Evolutionary conservation across 1,140 invertebrate species (phyloP).

Genomic region (Heliconius melpomene): DNA sequence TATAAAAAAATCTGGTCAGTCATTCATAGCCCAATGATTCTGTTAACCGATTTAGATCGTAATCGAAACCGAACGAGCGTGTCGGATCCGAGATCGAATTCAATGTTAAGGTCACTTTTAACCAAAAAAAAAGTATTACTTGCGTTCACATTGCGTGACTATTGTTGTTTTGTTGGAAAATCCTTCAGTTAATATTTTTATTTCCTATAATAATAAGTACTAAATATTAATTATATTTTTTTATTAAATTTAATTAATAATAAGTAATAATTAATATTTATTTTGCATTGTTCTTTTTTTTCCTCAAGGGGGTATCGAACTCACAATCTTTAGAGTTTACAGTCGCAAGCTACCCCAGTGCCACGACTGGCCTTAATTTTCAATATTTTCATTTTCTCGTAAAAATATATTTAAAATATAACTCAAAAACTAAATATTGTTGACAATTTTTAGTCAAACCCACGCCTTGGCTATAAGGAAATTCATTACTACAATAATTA

Average conservation of each 20-base stretch:
- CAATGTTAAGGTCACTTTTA: conserved; percentile 31
- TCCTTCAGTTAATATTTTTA: conserved; percentile 19
- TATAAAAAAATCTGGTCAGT: not conserved
- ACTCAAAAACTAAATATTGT: not conserved
- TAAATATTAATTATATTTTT: not conserved
- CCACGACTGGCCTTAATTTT: no score
- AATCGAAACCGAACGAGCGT: conserved; percentile 29
- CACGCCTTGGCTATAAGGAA: conserved; percentile 12
- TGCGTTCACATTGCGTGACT: conserved; percentile 18
- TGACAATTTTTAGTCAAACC: not conserved
- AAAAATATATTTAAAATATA: not conserved
- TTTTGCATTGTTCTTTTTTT: not conserved
- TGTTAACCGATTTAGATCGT: conserved; percentile 23
- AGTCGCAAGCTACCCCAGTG: no score
- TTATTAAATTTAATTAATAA: no score
- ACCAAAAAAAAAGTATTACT: conserved; percentile 10
- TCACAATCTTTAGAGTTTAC: not conserved
- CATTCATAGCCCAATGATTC: conserved; percentile 40
- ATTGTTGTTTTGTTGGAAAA: conserved; percentile 17
- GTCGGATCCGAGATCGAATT: conserved; percentile 19
- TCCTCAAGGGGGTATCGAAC: not conserved
- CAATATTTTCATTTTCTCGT: no score
- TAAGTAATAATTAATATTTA: not conserved
- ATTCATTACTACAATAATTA: conserved; percentile 13
- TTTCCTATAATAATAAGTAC: conserved; percentile 14